Evolutionary conservation across 1,140 invertebrate species (phyloP).

Genomic region (Tribolium madens): DNA sequence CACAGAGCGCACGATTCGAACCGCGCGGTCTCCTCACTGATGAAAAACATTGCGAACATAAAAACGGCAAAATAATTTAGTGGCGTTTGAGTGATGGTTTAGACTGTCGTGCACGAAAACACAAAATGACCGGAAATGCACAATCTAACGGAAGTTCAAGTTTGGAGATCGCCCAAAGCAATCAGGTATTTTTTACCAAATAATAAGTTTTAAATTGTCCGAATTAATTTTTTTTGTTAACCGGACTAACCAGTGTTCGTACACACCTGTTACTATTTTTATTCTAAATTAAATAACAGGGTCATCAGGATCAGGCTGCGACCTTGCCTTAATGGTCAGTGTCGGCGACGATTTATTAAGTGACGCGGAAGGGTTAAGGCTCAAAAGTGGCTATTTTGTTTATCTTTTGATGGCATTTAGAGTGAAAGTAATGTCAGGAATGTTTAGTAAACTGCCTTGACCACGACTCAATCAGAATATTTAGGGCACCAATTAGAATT

Average conservation of each 20-base stretch:
- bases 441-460: conserved; percentile 20
- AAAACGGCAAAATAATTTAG: conserved; percentile 19
- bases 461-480: background rate
- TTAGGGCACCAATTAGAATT: background rate
- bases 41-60: conserved; percentile 14
- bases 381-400: background rate
- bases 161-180: conserved; percentile 61
- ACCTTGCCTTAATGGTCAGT: conserved; percentile 35
- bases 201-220: too few species aligned
- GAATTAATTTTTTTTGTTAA: background rate
- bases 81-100: conserved; percentile 31
- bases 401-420: background rate
- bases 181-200: conserved; percentile 57
- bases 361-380: conserved; percentile 1
- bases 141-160: conserved; percentile 57
- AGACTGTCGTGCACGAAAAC: background rate
- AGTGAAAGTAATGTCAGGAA: conserved; percentile 16
- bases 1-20: conserved; percentile 18
- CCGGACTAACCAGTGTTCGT: background rate
- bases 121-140: conserved; percentile 49
- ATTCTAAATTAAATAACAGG: conserved; percentile 22
- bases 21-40: conserved; percentile 14
- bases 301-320: conserved; percentile 8
- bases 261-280: conserved; percentile 8
- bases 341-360: background rate